A percentile compares a stretch with the other conserved stretches of the same genome.
Conservation (phyloP, 2,797 vertebrate species). For the Anguilla obscura region DNA sequence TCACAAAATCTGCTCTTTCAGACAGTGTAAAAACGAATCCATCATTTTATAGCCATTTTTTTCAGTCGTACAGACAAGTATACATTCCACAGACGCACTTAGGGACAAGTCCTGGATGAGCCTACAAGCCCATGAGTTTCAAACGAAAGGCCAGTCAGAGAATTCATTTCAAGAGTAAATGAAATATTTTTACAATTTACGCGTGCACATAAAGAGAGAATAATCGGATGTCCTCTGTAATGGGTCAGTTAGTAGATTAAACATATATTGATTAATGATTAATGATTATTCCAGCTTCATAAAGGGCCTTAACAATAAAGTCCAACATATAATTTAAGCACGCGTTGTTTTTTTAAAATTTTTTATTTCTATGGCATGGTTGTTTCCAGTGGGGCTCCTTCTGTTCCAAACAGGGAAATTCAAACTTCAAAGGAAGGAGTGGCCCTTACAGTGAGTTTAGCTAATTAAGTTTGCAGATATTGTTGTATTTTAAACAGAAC, state of each 20-base stretch:
- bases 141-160: not conserved
- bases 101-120: not conserved
- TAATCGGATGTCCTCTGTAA: not conserved
- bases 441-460: not conserved
- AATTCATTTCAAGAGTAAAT: not conserved
- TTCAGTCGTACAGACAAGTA: not conserved
- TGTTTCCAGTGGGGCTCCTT: not conserved
- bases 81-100: not conserved
- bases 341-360: not conserved
- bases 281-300: not conserved
- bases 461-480: not conserved
- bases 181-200: not conserved
- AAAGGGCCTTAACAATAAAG: not conserved
- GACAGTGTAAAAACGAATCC: not conserved
- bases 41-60: not conserved
- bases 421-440: not conserved
- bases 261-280: no score
- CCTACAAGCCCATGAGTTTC: not conserved
- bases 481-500: not conserved
- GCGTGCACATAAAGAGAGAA: not conserved
- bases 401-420: not conserved
- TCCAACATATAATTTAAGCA: not conserved
- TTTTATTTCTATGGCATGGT: not conserved
- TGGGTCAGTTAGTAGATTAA: not conserved
- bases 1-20: not conserved